Percentiles rank a stretch among this genome's conserved stretches.
Conservation (phyloP, 2,797 vertebrate species). For the Enteromius fasciolatus region DNA sequence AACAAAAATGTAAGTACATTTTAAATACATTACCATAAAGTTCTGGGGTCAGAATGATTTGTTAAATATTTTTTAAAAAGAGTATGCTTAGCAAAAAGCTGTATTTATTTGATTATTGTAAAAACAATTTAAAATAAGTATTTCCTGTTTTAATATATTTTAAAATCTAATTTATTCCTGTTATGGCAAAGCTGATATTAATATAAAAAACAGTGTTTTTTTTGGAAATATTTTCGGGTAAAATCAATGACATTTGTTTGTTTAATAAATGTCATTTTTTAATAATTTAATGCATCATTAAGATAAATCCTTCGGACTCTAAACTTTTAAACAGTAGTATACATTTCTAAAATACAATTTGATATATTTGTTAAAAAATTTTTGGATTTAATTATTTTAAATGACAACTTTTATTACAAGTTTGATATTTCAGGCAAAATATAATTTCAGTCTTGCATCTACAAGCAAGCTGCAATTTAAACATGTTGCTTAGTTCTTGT, state of each 20-base stretch:
- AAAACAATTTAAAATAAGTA: not conserved
- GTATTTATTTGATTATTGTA: not conserved
- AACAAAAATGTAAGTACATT: too few relatives aligned
- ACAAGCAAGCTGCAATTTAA: not conserved
- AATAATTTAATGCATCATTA: not conserved
- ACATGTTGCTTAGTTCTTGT: not conserved
- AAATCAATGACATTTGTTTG: not conserved
- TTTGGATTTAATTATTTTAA: too few relatives aligned
- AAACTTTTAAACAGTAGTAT: not conserved
- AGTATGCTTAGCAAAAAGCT: not conserved
- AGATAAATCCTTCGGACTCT: not conserved
- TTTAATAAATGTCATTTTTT: not conserved
- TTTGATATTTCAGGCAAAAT: not conserved
- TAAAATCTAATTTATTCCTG: not conserved
- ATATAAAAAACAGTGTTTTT: not conserved
- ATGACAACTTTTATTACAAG: too few relatives aligned
- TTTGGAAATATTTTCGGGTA: not conserved
- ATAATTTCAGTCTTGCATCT: not conserved
- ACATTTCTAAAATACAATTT: not conserved
- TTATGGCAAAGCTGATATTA: not conserved
- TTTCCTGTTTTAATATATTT: not conserved
- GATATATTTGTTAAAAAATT: not conserved
- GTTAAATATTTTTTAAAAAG: not conserved
- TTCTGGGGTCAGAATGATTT: not conserved
- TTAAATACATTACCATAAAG: not conserved